Base-by-base conservation (phyloP, 2,888 invertebrate genomes). In the Apamea crenata region DNA sequence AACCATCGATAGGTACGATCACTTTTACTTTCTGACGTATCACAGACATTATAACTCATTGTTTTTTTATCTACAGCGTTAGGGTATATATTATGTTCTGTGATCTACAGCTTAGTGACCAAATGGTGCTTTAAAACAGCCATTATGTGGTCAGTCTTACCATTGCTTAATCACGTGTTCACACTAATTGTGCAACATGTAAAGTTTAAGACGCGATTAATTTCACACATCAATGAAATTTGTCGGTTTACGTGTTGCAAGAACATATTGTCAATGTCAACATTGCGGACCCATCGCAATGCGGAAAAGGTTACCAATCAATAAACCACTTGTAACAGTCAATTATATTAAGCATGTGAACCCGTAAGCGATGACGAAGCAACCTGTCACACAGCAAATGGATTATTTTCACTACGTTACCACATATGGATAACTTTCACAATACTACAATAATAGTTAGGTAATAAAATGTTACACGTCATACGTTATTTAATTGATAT, bases 311-410 rank as follows among this genome's bases (percentile, higher is more conserved):
- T 59, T 50, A 63, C 25, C 18, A 32, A 77, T 74, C 7, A 36
- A 67, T 21, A 12, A 18, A 40, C 6, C 6, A 68, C 56, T 73
- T 53, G 32, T 36, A 78, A 2, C 50, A 29, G 25, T 73, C 61
- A 56, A 66, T 59, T 82, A 66, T 56, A 80, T 69, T 29, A 66
- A 53, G 29, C 59, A 29, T 53, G 21, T 21, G 16, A n/a, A 50
- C 18, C 7, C 36, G 40, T 40, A 36, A 16, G 0, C 53, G 50
- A 78, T 86, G 83, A 77, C 74, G 40, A 71, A 29, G 86, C 77
- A 82, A 61, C 47, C 29, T 86, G 63, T 59, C 83, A 29, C 18
- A 25, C 16, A 44, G 59, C 53, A 72, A 85, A 72, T 71, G 29
- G 44, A 36, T 74, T 71, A 6, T 59, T 47, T 70, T 61, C 32